These are phyloP conservation scores for Pogonomyrmex californicus DNA, from an alignment of 1,140 invertebrate genomes.

Conservation along the genomic window DNA sequence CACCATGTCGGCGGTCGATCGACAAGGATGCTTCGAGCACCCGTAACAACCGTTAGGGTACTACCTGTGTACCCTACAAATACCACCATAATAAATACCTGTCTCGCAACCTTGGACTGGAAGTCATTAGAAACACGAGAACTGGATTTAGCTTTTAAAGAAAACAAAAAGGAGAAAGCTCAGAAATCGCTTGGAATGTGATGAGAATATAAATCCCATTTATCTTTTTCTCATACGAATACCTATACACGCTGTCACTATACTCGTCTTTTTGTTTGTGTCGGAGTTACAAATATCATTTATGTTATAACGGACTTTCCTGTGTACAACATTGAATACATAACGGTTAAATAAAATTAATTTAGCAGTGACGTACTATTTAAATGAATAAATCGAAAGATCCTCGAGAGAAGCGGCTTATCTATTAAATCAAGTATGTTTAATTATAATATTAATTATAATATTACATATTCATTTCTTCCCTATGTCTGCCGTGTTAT, in stretches of 20 bases:
- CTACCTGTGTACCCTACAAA: neutral
- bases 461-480: neutral
- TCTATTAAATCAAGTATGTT: neutral
- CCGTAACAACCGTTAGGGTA: neutral
- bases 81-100: neutral
- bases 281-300: neutral
- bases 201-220: neutral
- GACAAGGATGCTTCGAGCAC: neutral
- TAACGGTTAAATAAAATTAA: neutral
- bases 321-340: neutral
- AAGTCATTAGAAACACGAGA: neutral
- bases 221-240: neutral
- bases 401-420: neutral
- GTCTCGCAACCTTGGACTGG: neutral
- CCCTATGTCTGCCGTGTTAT: neutral
- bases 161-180: slow-evolving; percentile 13
- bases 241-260: neutral
- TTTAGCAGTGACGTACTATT: neutral
- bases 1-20: neutral
- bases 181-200: neutral
- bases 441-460: neutral
- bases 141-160: neutral
- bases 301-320: neutral
- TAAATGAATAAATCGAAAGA: neutral
- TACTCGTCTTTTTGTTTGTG: neutral